Conservation (phyloP, 2,797 vertebrate genomes). For the Glyptemys insculpta region DNA sequence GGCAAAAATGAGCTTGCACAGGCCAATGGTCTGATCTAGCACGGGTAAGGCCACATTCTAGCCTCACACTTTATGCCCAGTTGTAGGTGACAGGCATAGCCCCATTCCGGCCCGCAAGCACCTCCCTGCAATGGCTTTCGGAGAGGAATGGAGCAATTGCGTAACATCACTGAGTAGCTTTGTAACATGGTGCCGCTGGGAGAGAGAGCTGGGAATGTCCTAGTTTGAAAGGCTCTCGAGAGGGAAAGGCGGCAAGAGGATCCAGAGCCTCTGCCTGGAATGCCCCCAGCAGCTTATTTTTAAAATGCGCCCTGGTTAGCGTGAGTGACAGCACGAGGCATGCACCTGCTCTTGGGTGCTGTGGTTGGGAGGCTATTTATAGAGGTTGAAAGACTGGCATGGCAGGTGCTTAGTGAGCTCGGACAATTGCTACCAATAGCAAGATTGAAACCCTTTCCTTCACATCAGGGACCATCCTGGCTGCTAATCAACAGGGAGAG, state of each 20-base stretch:
- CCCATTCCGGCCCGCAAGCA: neutral
- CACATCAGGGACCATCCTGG: neutral
- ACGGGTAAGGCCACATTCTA: fast-evolving
- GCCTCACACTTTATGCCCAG: fast-evolving
- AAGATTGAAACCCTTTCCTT: neutral
- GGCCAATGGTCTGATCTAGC: neutral
- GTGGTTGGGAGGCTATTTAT: slow-evolving; percentile 53
- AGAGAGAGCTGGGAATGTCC: neutral
- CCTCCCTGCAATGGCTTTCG: neutral
- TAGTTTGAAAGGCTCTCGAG: neutral
- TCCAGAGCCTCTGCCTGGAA: neutral
- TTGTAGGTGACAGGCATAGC: neutral
- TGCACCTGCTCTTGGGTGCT: neutral
- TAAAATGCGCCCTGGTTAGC: slow-evolving; percentile 13
- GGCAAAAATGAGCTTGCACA: neutral
- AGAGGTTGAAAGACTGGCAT: slow-evolving; percentile 32
- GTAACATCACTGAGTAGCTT: neutral
- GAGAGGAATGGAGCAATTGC: neutral
- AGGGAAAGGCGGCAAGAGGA: neutral
- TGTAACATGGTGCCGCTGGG: neutral
- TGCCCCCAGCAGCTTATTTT: slow-evolving; percentile 18
- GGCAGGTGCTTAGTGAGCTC: slow-evolving; percentile 4
- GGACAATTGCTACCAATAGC: neutral
- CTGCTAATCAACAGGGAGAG: neutral
- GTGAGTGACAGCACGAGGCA: fast-evolving